Evolutionary conservation across 2,113 vertebrate species (phyloP), one percentile per base, ranked within the genome.

Genomic region (Lophotis ruficrista): DNA sequence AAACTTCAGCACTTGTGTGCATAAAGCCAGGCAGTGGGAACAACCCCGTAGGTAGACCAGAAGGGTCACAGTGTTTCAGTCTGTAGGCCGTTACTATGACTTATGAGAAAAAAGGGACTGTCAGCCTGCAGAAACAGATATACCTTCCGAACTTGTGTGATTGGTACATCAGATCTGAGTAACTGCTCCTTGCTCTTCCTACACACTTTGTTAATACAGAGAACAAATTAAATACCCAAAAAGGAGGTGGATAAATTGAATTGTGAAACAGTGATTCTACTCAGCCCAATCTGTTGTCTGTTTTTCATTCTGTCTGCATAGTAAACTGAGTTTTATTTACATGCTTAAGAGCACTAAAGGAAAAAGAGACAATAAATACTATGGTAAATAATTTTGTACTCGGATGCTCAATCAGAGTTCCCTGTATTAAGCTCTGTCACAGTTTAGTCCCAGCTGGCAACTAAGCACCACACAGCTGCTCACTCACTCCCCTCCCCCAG

Each of bases 351-450:
- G 51, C 53, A 60, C 35, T 20, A 64, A 60, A 83, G 53, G 35
- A 92, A 81, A 64, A 50, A 45, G 11, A 73, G 19, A 14, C 38
- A 70, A 48, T 77, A 90, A 64, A 73, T 84, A 66, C 41, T 61
- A 71, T 33, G 24, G 48, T 70, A 95, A 90, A 91, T 75, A 21
- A 62, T 87, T 38, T 77, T 80, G 45, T 70, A 22, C 50, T 91
- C n/a, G 41, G 77, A n/a, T 75, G 28, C 56, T 87, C 31, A 9
- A 7, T 77, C 51, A 30, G 5, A 1, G 20, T 78, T 91, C 56
- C 65, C 43, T 78, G 19, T 41, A 38, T 76, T 69, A 73, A 86
- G 50, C 41, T 43, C 41, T 43, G 41, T 43, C 41, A 43, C 41
- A 15, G 41, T 43, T 43, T 43, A 43, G 41, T 43, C 41, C 41